phyloP scores from a whole-genome alignment of 2,888 invertebrate genomes.

The Chrysomela aeneicollis region DNA sequence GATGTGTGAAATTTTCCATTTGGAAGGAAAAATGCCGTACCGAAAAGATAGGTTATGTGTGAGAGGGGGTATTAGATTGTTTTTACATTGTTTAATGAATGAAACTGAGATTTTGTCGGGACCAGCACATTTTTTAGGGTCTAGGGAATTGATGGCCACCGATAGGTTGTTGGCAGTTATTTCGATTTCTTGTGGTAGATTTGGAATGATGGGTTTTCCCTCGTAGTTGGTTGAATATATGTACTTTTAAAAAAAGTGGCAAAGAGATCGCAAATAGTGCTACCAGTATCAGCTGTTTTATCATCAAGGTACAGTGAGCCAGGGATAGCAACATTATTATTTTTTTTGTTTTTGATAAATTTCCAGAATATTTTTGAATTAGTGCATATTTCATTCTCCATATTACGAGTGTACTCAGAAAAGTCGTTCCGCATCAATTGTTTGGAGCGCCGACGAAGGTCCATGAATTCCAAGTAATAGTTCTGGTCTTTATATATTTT shows the following conservation, averaged over 20 bases:
- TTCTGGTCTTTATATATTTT: background rate
- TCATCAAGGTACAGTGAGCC: background rate
- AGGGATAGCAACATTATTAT: background rate
- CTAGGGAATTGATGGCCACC: no score
- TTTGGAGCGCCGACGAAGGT: background rate
- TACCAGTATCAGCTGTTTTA: slow-evolving; percentile 3
- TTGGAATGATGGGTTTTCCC: no score
- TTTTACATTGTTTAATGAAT: no score
- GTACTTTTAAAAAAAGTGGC: background rate
- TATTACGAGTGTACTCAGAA: slow-evolving; percentile 11
- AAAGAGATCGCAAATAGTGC: background rate
- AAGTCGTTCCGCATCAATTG: background rate
- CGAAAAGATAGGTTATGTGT: no score
- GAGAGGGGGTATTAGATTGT: no score
- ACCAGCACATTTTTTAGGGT: no score
- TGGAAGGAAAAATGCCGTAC: no score
- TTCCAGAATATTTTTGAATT: slow-evolving; percentile 8
- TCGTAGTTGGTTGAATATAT: no score
- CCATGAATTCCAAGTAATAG: background rate
- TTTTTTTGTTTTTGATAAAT: slow-evolving; percentile 10
- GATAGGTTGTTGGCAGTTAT: background rate
- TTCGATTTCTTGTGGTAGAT: background rate
- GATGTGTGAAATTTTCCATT: no score
- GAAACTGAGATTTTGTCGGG: no score
- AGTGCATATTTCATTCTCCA: slow-evolving; percentile 2